Conservation (phyloP, 64 coral and sea anemone species). For the Montipora efflorescens region DNA sequence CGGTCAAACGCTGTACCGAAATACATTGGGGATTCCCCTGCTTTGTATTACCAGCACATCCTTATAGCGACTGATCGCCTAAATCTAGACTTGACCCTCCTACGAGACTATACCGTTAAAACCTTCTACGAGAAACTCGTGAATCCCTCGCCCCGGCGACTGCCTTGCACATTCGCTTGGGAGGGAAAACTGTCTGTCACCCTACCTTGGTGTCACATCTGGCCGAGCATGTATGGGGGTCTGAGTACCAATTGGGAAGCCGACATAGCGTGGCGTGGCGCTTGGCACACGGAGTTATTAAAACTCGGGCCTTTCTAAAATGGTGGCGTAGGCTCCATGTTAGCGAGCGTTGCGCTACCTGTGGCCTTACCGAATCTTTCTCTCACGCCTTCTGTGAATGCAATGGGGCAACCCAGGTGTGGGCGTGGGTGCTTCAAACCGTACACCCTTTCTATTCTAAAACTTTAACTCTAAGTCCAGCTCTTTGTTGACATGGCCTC, state of each 20-base stretch:
- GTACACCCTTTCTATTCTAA: background rate
- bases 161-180: no score
- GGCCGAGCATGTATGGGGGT: no score
- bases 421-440: background rate
- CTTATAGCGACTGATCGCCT: background rate
- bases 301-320: background rate
- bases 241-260: no score
- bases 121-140: slow-evolving; percentile 19
- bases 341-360: no score
- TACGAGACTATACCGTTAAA: background rate
- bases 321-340: background rate
- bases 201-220: no score
- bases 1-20: background rate
- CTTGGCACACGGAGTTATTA: no score
- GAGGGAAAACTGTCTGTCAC: no score
- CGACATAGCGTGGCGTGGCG: no score
- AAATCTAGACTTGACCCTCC: background rate
- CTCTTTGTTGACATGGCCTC: background rate
- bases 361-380: no score
- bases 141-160: background rate
- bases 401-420: background rate
- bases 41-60: background rate
- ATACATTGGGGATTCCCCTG: background rate
- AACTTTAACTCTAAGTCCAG: background rate
- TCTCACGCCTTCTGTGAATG: no score